Percentiles rank a stretch among this genome's conserved stretches.
Conservation (phyloP, 1,140 invertebrate genomes). For the Apis dorsata region DNA sequence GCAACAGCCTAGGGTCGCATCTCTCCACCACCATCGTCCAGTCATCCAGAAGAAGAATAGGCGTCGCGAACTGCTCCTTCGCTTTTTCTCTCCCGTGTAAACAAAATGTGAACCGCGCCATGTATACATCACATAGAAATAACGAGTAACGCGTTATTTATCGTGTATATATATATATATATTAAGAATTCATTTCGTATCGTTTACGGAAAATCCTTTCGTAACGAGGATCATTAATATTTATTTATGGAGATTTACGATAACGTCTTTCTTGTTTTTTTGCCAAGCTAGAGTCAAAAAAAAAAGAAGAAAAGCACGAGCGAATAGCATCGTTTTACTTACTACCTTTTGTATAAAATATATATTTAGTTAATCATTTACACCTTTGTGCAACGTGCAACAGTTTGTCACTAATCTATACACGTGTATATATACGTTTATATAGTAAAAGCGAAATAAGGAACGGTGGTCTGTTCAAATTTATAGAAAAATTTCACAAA, state of each 20-base stretch:
- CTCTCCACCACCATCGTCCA: not conserved
- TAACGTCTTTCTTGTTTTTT: not conserved
- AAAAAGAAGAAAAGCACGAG: not conserved
- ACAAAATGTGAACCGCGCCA: too few species aligned
- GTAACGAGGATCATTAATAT: conserved; percentile 16
- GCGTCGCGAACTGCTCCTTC: conserved; percentile 2
- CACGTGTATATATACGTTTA: not conserved
- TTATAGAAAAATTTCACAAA: not conserved
- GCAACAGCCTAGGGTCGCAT: conserved; percentile 10
- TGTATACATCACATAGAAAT: too few species aligned
- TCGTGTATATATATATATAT: too few species aligned
- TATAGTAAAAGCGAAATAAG: not conserved
- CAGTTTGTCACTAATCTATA: not conserved
- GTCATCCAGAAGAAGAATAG: conserved; percentile 14
- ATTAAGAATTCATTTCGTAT: not conserved
- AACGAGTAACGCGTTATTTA: too few species aligned
- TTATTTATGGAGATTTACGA: conserved; percentile 6
- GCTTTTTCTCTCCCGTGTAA: too few species aligned
- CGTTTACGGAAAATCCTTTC: not conserved
- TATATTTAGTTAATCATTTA: not conserved
- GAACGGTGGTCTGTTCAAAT: not conserved
- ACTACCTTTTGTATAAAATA: not conserved
- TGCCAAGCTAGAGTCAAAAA: not conserved
- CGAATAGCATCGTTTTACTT: conserved; percentile 9
- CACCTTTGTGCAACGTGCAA: not conserved